Base-by-base conservation (phyloP, 2,797 vertebrate species). In the Iguana delicatissima region DNA sequence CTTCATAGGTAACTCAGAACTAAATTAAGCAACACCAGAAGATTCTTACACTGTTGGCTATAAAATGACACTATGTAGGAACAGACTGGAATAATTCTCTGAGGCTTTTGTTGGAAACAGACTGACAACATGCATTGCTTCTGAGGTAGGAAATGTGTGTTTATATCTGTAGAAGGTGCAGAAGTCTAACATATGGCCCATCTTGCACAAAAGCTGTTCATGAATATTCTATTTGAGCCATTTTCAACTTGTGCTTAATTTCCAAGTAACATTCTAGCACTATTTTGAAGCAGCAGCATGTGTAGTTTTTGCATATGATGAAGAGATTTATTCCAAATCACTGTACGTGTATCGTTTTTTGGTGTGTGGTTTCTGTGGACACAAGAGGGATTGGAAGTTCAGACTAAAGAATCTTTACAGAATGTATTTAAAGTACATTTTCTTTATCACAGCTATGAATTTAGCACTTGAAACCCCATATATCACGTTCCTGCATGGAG, bases 151-250 rank as follows among this genome's bases (percentile, higher is more conserved):
- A 88, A 69, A 20, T 83, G 74, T 91, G 80, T 91, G 86, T 80
- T 91, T 91, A 59, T 88, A 84, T 88, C 86, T 38, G 35, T 18
- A 18, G 52, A 84, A 92, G 55, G 81, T 92, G 85, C 67, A 90
- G 80, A 90, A 90, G 77, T 72, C 64, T 89, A 64, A 85, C 91
- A 92, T 92, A 90, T 92, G 91, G 86, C n/a, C 86, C 91, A 90
- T 80, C 88, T 87, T 92, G 55, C 38, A 64, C 42, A 55, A 89
- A 91, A 87, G 85, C 91, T 92, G 91, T 87, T 90, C 52, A 90
- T 90, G 86, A 82, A 88, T 92, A 88, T 88, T 86, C 80, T 67
- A 82, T 46, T 50, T 69, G 67, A 74, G 82, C 67, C 67, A 85
- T 85, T 81, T 79, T 86, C 76, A 76, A 62, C 55, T 90, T 90